Base-by-base conservation (phyloP, 2,888 invertebrate genomes). In the Odontothrips loti region DNA sequence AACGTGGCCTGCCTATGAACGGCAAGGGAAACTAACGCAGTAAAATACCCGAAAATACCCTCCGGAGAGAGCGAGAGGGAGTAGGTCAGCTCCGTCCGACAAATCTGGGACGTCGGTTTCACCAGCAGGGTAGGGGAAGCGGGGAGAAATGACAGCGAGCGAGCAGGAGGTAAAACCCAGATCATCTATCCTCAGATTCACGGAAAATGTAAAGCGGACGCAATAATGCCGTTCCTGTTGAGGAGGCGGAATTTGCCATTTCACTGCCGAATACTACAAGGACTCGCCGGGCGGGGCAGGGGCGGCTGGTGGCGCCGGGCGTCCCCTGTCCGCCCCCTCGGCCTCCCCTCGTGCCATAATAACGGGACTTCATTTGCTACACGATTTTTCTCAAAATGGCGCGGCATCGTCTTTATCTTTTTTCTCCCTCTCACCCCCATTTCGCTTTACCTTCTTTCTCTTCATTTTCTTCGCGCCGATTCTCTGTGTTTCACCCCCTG, bases 351-450 rank as follows among this genome's bases (percentile, higher is more conserved):
- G 58, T 17, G 58, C 58, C 68, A 75, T 27, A 75, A 75, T 75
- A 75, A 75, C 68, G 68, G 27, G 68, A 75, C 68, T 75, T 75
- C 68, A 75, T 75, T 75, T 75, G 68, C 68, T 75, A 75, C 68
- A 75, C 68, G 68, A 75, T 75, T 75, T 75, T 75, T 10, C 68
- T 75, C 68, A 75, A 75, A 75, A 75, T 75, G 68, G 68, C 68
- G 68, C 27, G 23, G n/a, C 23, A 9, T 23, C n/a, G 23, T 75
- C 68, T 75, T 27, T 27, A 23, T 27, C 27, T 27, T 27, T 75
- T 27, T 27, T 23, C 23, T n/a, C 11, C 68, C 68, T 8, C 68
- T 75, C 27, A 27, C 12, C 20, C 63, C 48, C 48, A 8, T 51
- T 20, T 58, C 58, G 17, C 58, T 58, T 20, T 58, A 11, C 20